A percentile compares a stretch with the other conserved stretches of the same genome.
phyloP scores from a whole-genome alignment of 2,888 invertebrate species.

The Lasioglossum lativentre region DNA sequence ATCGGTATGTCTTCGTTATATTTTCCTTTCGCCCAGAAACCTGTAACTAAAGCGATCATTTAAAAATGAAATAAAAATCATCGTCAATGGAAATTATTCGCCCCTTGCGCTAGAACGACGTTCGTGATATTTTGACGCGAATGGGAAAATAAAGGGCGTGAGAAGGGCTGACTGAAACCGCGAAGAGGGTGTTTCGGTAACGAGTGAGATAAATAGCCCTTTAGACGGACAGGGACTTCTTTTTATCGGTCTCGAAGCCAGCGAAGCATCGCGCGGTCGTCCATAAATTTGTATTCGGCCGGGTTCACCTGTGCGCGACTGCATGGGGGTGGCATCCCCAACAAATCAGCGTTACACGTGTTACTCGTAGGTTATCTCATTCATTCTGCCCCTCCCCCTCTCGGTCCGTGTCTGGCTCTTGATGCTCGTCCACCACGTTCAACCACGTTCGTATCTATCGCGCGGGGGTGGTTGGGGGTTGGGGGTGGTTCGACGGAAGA shows the following conservation, averaged over 20 bases:
- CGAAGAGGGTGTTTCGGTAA: not conserved
- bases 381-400: slow-evolving; percentile 27
- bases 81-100: no score
- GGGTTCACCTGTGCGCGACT: not conserved
- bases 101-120: no score
- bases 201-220: not conserved
- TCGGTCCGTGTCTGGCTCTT: slow-evolving; percentile 23
- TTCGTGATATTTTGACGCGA: no score
- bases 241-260: not conserved
- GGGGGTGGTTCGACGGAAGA: slow-evolving; percentile 3
- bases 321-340: slow-evolving; percentile 54
- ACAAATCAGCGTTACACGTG: slow-evolving; percentile 80
- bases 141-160: not conserved
- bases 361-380: slow-evolving; percentile 69
- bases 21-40: no score
- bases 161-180: not conserved
- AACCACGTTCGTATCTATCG: slow-evolving; percentile 56
- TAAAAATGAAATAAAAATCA: no score
- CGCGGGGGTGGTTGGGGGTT: slow-evolving; percentile 38
- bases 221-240: not conserved
- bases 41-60: no score
- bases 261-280: not conserved
- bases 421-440: slow-evolving; percentile 35
- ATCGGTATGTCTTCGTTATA: no score
- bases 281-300: slow-evolving; percentile 22